phyloP scores from a whole-genome alignment of 2,113 vertebrate species.

The Cheirogaleus medius region DNA sequence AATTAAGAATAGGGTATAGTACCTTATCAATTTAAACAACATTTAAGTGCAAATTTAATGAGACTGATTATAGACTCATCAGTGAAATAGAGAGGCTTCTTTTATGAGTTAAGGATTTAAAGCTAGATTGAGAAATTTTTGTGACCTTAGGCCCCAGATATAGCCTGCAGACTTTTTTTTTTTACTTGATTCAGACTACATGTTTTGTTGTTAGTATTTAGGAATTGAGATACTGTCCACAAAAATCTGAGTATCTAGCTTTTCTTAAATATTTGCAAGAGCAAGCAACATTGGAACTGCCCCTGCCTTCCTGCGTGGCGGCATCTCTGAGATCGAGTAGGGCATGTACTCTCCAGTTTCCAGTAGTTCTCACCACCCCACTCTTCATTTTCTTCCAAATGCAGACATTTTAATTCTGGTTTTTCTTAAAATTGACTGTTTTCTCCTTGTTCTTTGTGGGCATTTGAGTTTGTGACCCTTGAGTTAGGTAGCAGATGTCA shows the following conservation, averaged over 20 bases:
- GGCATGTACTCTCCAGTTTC: background rate
- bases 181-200: background rate
- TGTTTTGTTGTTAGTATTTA: background rate
- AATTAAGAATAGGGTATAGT: background rate
- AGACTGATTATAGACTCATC: background rate
- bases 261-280: background rate
- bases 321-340: background rate
- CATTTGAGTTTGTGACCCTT: constrained; percentile 38
- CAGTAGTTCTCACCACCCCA: background rate
- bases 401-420: background rate
- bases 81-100: background rate
- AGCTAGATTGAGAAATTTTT: background rate
- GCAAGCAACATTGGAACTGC: background rate
- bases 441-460: background rate
- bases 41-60: background rate
- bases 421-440: background rate
- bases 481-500: background rate
- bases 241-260: background rate
- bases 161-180: background rate
- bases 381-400: background rate
- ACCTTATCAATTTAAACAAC: background rate
- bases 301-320: background rate
- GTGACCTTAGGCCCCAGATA: background rate
- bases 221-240: background rate
- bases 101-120: background rate